A percentile compares a stretch with the other conserved stretches of the same genome.
phyloP scores from a whole-genome alignment of 2,113 vertebrate genomes.

The Mystacornis crossleyi region DNA sequence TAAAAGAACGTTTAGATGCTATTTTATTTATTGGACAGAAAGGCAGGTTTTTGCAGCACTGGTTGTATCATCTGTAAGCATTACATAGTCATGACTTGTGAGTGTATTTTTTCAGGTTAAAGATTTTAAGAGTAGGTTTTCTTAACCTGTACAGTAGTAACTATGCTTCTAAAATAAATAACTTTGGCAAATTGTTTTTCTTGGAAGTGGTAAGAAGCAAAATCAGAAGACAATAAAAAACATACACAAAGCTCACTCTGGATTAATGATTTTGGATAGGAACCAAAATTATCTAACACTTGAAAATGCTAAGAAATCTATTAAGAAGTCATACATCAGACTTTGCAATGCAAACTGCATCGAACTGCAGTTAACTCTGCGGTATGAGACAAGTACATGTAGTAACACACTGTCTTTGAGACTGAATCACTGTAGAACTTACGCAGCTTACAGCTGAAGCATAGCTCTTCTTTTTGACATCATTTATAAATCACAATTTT shows the following conservation, averaged over 20 bases:
- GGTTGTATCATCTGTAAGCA: background rate
- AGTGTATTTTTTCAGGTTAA: background rate
- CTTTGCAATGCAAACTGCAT: background rate
- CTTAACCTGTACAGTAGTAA: background rate
- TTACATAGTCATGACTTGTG: background rate
- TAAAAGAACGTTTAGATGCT: background rate
- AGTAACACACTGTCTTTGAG: background rate
- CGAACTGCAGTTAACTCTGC: background rate
- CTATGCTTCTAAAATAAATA: background rate
- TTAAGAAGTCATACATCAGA: background rate
- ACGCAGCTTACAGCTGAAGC: background rate
- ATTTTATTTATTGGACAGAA: background rate
- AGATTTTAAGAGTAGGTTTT: background rate
- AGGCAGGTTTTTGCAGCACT: background rate
- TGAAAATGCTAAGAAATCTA: background rate
- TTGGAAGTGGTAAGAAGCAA: background rate
- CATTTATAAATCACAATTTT: background rate
- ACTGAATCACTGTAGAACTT: background rate
- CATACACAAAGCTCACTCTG: background rate
- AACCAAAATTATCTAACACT: constrained; percentile 5
- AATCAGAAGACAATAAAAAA: background rate
- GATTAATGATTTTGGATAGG: background rate
- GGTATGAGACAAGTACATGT: fast-evolving
- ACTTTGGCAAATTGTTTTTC: background rate
- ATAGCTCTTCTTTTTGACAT: background rate